Conservation (phyloP, 2,888 invertebrate genomes). For the Ligdia adustata region DNA sequence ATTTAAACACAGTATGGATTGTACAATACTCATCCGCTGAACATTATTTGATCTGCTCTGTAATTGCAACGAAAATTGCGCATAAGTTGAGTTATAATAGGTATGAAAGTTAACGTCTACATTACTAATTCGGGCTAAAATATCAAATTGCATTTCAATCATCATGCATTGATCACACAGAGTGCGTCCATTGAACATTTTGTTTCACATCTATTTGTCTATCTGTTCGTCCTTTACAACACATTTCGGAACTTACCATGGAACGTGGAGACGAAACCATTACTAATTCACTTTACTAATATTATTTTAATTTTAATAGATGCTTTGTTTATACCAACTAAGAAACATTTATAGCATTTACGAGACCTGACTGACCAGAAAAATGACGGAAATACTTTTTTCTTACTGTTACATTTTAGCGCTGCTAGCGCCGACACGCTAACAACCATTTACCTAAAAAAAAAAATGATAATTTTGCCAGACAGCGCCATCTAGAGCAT, state of each 20-base stretch:
- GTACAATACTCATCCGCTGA: too few relatives aligned
- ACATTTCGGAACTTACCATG: slow-evolving; percentile 73
- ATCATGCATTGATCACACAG: slow-evolving; percentile 65
- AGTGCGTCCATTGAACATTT: slow-evolving; percentile 62
- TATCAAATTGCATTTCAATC: slow-evolving; percentile 36
- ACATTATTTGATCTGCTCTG: too few relatives aligned
- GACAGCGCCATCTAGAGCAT: background rate
- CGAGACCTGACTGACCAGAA: too few relatives aligned
- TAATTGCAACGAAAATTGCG: too few relatives aligned
- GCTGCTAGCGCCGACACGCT: too few relatives aligned
- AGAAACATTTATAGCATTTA: background rate
- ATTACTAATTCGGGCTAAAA: slow-evolving; percentile 52
- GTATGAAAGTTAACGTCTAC: slow-evolving; percentile 50
- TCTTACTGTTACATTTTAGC: too few relatives aligned
- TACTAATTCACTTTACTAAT: slow-evolving; percentile 79
- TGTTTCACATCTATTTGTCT: slow-evolving; percentile 71
- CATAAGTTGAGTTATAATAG: too few relatives aligned
- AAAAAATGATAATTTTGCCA: too few relatives aligned
- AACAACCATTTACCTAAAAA: too few relatives aligned
- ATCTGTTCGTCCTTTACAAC: slow-evolving; percentile 79
- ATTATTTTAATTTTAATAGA: slow-evolving; percentile 20
- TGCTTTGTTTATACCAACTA: slow-evolving; percentile 23
- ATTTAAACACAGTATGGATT: too few relatives aligned
- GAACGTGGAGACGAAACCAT: slow-evolving; percentile 63
- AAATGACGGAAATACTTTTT: too few relatives aligned